Base-by-base conservation (phyloP, 2,888 invertebrate genomes). In the Ochropacha duplaris region DNA sequence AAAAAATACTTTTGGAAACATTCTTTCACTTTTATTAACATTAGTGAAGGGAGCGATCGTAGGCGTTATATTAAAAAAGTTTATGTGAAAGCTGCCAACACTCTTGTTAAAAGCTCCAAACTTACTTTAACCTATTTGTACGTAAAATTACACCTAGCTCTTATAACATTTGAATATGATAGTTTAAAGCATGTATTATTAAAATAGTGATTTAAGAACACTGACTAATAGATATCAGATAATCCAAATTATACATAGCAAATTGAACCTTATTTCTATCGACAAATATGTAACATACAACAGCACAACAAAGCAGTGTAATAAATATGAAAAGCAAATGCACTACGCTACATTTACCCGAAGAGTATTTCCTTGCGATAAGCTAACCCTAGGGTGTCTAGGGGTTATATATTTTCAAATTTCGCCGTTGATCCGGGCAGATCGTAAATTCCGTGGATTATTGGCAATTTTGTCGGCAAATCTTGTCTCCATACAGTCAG, bases 381-480 rank as follows among this genome's bases (percentile, higher is more conserved):
- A 44, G 9, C 16, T 44, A 9, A 19, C 44, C 44, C 19, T 44
- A 39, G 39, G 39, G n/a, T 39, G 16, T 19, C 19, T 44, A 5
- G 36, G n/a, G 34, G 34, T 1, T 34, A 4, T 34, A 34, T 34
- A 2, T 44, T 19, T 54, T 55, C 54, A 56, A 49, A 39, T 56
- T 58, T 60, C 61, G 52, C 54, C 57, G 59, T 56, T 60, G 44
- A 44, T 19, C 60, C 55, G 52, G 56, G 60, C 44, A 49, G 49
- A 55, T 62, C 64, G 66, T 71, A 69, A 72, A 71, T 69, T 71
- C 65, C 50, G 55, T 36, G 55, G 58, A 62, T 69, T 71, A 69
- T 69, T 66, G 66, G 64, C 61, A 62, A 72, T 71, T 61, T 58
- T 56, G 54, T 57, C 57, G 50, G 31, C 22, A 24, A 62, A 64